These are phyloP conservation scores for Momotus momota DNA, from an alignment of 2,797 vertebrate species.

Conservation along the genomic window DNA sequence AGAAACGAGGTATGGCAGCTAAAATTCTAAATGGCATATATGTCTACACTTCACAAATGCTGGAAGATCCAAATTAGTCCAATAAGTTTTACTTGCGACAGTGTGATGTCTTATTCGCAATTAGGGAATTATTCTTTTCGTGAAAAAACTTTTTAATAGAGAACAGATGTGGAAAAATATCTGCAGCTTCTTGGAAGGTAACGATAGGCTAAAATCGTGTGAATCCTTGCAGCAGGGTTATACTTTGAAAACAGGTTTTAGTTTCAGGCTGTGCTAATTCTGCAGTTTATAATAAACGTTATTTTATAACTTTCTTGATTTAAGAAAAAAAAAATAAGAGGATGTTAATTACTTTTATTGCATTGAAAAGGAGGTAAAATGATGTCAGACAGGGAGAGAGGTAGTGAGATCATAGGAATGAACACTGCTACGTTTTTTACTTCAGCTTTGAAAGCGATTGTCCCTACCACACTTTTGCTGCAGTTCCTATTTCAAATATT, in stretches of 20 bases:
- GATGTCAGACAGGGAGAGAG: background rate
- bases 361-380: background rate
- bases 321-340: background rate
- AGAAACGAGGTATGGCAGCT: background rate
- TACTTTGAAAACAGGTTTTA: background rate
- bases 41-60: background rate
- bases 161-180: background rate
- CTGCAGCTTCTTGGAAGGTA: background rate
- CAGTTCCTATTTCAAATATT: background rate
- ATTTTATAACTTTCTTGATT: background rate
- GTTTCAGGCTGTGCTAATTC: background rate
- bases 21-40: background rate
- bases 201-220: background rate
- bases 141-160: background rate
- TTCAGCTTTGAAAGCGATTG: fast-evolving
- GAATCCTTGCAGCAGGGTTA: background rate
- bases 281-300: background rate
- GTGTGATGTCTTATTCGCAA: fast-evolving
- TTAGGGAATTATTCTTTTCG: background rate
- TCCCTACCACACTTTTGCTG: background rate
- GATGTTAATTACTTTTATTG: background rate
- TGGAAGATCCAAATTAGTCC: background rate
- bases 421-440: background rate
- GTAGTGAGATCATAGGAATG: fast-evolving
- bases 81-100: background rate